Evolutionary conservation across 2,888 invertebrate species (phyloP), one percentile per base, ranked within the genome.

Genomic region (Mechanitis mazaeus): DNA sequence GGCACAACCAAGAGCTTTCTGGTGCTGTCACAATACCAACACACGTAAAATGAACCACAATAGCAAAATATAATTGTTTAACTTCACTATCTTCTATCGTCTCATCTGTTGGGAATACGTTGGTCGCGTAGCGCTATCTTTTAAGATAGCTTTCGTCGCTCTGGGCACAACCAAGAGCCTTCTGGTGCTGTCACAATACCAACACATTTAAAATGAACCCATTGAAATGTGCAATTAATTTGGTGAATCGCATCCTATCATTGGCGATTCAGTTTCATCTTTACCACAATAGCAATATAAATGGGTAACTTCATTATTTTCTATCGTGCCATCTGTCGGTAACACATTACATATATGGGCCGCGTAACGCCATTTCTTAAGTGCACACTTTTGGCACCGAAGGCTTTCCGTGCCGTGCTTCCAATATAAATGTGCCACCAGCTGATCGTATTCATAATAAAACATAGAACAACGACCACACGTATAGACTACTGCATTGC

Each of bases 381-480:
- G 45, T 0, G 72, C 69, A 35, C 87, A 86, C 53, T 69, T 63
- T 7, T 71, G 71, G 67, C 86, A 87, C 68, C 66, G 70, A 6
- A 65, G 55, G 58, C 84, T 85, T 66, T 85, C 84, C 0, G 84
- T 86, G 4, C 85, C 86, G 63, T 87, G 86, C 5, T 80, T 74
- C 85, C 85, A 86, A 66, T 79, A 87, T 33, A 87, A 68, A 68
- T 87, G 87, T 63, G 81, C 82, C 3, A 87, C 63, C 45, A 87
- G 72, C 38, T 70, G 73, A 61, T 81, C 79, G 67, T 85, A 85
- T 33, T 79, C 75, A 4, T 69, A 68, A 68, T 81, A 87, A 53
- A 72, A 70, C 73, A 80, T 75, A 3, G 70, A 66, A 58, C 87
- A 86, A 46, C 73, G 70, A 28, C 77, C 79, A 66, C 87, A 86